Evolutionary conservation across 2,113 vertebrate species (phyloP).

Genomic region (Hyaena hyaena): DNA sequence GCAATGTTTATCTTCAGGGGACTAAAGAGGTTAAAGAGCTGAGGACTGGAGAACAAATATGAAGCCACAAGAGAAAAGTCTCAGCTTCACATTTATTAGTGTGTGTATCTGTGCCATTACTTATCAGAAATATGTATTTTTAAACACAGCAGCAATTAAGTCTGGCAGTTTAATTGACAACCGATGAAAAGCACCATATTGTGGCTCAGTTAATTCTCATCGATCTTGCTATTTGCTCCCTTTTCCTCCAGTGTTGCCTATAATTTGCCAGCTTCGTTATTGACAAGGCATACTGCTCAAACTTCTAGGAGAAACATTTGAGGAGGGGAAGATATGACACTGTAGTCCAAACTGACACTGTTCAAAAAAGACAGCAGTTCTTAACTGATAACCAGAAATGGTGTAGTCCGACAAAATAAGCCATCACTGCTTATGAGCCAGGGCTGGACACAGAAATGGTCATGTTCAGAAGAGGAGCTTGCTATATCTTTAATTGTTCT

Average conservation of each 20-base stretch:
- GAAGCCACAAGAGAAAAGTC: conserved; percentile 22
- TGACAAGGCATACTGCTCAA: conserved; percentile 72
- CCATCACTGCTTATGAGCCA: conserved; percentile 67
- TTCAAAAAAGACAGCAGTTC: conserved; percentile 72
- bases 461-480: not conserved
- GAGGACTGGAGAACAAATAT: conserved; percentile 27
- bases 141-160: conserved; percentile 78
- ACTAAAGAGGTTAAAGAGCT: conserved; percentile 47
- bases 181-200: conserved; percentile 63
- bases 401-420: conserved; percentile 57
- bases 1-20: conserved; percentile 74
- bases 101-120: conserved; percentile 75
- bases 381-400: conserved; percentile 77
- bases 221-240: conserved; percentile 77
- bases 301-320: conserved; percentile 64
- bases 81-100: conserved; percentile 67
- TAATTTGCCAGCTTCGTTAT: conserved; percentile 81
- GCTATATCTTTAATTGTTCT: not conserved
- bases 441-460: conserved; percentile 63
- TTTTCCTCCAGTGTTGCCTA: conserved; percentile 60
- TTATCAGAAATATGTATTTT: conserved; percentile 75
- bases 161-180: conserved; percentile 81
- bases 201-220: conserved; percentile 75
- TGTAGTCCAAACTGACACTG: conserved; percentile 76
- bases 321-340: conserved; percentile 44